Percentiles rank a stretch among this genome's conserved stretches.
Conservation (phyloP, 1,140 invertebrate genomes). For the Brachionus paranguensis region DNA sequence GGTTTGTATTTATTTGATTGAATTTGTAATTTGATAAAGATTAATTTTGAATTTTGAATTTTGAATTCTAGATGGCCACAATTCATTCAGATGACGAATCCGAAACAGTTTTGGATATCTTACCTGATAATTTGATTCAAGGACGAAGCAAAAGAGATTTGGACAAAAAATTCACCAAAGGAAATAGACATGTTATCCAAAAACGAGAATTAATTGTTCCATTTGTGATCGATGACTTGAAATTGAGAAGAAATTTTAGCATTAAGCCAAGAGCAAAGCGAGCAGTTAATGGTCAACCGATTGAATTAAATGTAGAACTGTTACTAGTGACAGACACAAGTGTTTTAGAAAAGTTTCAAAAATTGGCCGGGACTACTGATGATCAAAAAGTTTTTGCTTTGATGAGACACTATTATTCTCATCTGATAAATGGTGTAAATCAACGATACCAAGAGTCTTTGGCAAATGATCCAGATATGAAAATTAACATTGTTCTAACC, state of each 20-base stretch:
- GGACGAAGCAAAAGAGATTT: not conserved
- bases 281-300: conserved; percentile 14
- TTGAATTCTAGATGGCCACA: not conserved
- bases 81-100: not conserved
- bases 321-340: not conserved
- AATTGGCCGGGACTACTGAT: not conserved
- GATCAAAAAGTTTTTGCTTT: not conserved
- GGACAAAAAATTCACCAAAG: not conserved
- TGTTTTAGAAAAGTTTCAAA: not conserved
- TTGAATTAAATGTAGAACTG: not conserved
- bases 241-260: not conserved
- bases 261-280: not conserved
- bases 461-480: conserved; percentile 12
- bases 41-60: not conserved
- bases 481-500: conserved; percentile 9
- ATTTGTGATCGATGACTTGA: not conserved
- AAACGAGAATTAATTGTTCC: not conserved
- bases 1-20: not conserved
- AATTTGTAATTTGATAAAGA: too few species aligned
- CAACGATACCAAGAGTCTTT: not conserved
- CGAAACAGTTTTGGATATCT: not conserved
- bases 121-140: not conserved
- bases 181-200: not conserved
- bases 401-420: conserved; percentile 23
- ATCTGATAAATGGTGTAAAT: conserved; percentile 28